Base-by-base conservation (phyloP, 2,113 vertebrate genomes). In the Dromiciops gliroides region DNA sequence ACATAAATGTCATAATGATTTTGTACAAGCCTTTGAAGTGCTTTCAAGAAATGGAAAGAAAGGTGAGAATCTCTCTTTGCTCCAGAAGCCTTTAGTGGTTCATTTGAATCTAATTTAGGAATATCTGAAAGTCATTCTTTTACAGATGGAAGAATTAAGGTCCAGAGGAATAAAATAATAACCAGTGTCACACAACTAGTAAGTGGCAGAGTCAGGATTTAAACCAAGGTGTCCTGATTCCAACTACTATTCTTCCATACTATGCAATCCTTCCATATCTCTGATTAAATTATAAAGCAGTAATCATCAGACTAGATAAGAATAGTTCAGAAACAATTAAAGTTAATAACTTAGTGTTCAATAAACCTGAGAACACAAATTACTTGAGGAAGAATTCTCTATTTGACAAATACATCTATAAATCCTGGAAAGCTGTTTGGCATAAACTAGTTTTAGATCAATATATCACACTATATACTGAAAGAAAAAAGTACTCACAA, bases 91-190 rank as follows among this genome's bases (percentile, higher is more conserved):
- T 67, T 93, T n/a, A 47, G 53, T 94, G 49, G 24, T 92, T 51
- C 53, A 90, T 93, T 89, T 90, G 50, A 47, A 95, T 83, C 92
- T 95, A 89, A 92, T 89, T 89, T 96, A 96, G 96, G 93, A 94
- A 94, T 67, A 75, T 0, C 75, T 93, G 89, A 95, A 92, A 92
- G 52, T 60, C 37, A 83, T 23, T 83, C n/a, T 83, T 83, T 90
- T 60, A 51, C 31, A 89, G 51, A 50, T 44, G 25, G 51, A 50
- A 51, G 67, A 75, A 90, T 44, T 19, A 37, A 91, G 91, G 44
- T 26, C 51, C 51, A 52, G 49, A 50, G 8, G 28, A 8, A 56
- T 44, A 49, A 56, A 90, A 50, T 56, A 48, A 90, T 50, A 16
- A 2, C 48, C 19, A 48, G 23, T 3, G 51, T 12, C 49, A 25